Conservation (phyloP, 2,113 vertebrate genomes). For the Spilogale gracilis region DNA sequence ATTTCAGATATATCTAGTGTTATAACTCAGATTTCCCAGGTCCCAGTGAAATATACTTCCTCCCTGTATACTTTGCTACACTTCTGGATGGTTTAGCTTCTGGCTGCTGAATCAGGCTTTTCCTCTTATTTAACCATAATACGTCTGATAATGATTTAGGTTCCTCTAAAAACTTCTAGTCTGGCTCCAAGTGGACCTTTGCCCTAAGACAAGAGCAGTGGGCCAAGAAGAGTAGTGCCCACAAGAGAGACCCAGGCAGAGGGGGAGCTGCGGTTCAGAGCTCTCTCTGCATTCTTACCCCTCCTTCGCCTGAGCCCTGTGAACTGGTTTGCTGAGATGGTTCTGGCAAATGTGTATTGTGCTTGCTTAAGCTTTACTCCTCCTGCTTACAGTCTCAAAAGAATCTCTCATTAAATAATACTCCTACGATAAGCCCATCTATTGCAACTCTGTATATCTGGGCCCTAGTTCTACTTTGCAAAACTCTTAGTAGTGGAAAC, state of each 20-base stretch:
- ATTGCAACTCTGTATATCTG: neutral
- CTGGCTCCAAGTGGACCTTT: neutral
- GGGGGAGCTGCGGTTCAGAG: rapidly evolving
- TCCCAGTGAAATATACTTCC: neutral
- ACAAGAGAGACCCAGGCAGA: neutral
- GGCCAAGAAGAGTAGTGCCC: neutral
- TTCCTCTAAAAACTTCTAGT: neutral
- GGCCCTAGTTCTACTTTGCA: neutral
- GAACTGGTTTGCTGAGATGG: neutral
- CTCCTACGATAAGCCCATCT: neutral
- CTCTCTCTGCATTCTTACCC: neutral
- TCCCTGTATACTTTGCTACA: neutral
- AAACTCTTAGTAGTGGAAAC: neutral
- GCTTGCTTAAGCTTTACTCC: neutral
- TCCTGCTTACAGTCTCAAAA: neutral
- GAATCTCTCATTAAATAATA: neutral
- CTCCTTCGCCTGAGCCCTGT: rapidly evolving
- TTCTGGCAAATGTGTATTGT: neutral
- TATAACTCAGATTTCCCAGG: neutral
- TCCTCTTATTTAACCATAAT: neutral
- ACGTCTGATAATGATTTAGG: neutral
- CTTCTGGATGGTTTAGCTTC: neutral
- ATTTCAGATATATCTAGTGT: neutral
- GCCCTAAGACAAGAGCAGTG: neutral
- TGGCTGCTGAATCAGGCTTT: neutral